These are phyloP conservation scores for Saccostrea echinata DNA, from an alignment of 1,140 invertebrate genomes.

Conservation along the genomic window DNA sequence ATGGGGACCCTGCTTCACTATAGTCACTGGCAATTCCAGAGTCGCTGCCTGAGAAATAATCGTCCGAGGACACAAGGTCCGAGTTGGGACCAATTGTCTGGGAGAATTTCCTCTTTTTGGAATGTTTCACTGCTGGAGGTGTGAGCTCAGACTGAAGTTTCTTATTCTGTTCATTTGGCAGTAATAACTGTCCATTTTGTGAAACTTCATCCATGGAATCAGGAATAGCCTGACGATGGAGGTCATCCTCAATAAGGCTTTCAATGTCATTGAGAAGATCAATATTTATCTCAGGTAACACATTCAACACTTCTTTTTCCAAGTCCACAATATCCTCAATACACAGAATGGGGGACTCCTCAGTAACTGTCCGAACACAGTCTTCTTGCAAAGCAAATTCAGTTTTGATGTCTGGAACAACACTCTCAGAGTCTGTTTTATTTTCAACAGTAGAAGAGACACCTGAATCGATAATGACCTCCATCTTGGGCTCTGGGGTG, in stretches of 20 bases:
- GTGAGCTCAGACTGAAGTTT: conserved; percentile 40
- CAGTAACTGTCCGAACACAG: neutral
- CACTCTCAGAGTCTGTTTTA: conserved; percentile 33
- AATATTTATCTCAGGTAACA: conserved; percentile 60
- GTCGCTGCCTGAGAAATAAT: conserved; percentile 30
- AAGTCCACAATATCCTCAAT: conserved; percentile 26
- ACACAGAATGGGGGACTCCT: neutral
- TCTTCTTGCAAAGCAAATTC: neutral
- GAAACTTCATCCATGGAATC: conserved; percentile 49
- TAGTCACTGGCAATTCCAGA: conserved; percentile 61
- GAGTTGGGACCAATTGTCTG: neutral
- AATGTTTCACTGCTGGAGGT: neutral
- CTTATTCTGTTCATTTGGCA: conserved; percentile 36
- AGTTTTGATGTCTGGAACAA: neutral
- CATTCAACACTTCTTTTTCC: conserved; percentile 24
- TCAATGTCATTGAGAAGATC: conserved; percentile 67
- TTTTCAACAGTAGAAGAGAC: conserved; percentile 26
- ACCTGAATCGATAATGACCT: conserved; percentile 15
- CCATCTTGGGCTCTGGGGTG: neutral
- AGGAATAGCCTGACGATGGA: conserved; percentile 54
- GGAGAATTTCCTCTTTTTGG: conserved; percentile 54
- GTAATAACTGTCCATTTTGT: conserved; percentile 49
- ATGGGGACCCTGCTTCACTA: conserved; percentile 67
- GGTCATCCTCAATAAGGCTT: conserved; percentile 60
- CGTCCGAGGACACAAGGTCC: neutral